Conservation (phyloP, 2,888 invertebrate species). For the Cabera pusaria region DNA sequence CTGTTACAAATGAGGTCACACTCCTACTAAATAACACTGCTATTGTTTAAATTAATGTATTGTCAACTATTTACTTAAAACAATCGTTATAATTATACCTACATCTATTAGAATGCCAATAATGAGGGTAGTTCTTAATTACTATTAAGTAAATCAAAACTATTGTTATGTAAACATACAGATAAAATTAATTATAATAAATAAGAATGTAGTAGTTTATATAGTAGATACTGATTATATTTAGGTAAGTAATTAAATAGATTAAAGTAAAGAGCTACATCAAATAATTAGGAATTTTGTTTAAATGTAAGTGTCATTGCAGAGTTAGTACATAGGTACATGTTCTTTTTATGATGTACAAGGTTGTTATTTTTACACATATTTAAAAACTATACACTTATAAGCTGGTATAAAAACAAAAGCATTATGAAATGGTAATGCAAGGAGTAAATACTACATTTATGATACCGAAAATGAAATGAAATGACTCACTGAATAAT, state of each 20-base stretch:
- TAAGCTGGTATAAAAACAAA: no score
- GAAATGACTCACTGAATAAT: constrained; percentile 68
- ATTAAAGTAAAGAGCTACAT: neutral
- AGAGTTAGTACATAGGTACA: constrained; percentile 30
- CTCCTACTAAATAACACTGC: constrained; percentile 52
- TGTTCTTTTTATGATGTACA: constrained; percentile 1
- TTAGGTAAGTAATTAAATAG: no score
- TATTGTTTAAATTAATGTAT: constrained; percentile 32
- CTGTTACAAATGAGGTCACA: constrained; percentile 80
- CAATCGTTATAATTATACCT: no score
- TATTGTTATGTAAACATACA: constrained; percentile 3
- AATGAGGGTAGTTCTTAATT: constrained; percentile 33
- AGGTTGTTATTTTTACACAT: no score
- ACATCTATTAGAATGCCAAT: neutral
- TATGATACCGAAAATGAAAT: constrained; percentile 18
- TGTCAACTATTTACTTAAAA: constrained; percentile 1
- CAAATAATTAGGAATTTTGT: neutral
- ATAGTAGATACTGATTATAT: no score
- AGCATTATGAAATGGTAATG: no score
- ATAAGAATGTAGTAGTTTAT: no score
- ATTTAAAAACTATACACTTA: no score
- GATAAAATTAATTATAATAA: constrained; percentile 1
- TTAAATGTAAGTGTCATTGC: constrained; percentile 35
- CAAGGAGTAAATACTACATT: no score
- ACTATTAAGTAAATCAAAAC: constrained; percentile 3